Evolutionary conservation across 2,888 invertebrate genomes (phyloP).

Genomic region (Schizaphis graminum): DNA sequence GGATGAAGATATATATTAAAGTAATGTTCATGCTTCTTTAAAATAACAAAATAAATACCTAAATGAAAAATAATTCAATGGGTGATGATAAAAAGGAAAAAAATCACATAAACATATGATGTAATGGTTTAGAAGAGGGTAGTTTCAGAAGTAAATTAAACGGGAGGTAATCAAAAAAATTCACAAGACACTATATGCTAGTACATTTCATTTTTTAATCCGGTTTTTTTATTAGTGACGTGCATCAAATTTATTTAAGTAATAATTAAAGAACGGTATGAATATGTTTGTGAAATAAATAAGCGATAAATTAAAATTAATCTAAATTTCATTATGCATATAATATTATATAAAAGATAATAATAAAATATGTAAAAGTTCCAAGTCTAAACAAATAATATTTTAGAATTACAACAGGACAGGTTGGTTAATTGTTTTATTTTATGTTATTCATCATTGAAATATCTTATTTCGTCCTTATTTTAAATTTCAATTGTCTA

Average conservation of each 20-base stretch:
- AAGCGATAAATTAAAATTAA: not conserved
- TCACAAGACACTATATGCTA: not conserved
- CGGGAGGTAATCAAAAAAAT: not conserved
- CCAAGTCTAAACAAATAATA: too few species aligned
- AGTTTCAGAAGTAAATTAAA: not conserved
- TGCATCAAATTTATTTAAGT: not conserved
- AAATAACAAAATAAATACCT: not conserved
- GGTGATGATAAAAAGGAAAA: too few species aligned
- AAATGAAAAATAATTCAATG: not conserved
- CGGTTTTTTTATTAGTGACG: not conserved
- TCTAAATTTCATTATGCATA: not conserved
- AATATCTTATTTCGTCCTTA: too few species aligned
- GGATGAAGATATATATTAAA: not conserved
- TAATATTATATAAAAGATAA: too few species aligned
- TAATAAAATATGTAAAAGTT: too few species aligned
- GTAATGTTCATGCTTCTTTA: not conserved
- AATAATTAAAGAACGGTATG: not conserved
- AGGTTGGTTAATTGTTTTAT: too few species aligned
- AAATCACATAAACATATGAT: not conserved
- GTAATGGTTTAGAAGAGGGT: not conserved
- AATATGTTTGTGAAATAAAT: not conserved
- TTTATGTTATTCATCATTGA: too few species aligned
- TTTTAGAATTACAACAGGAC: too few species aligned
- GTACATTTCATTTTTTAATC: not conserved
- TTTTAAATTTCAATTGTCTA: too few species aligned